Conservation (phyloP, 2,888 invertebrate genomes). For the Ormyrus rosae region DNA sequence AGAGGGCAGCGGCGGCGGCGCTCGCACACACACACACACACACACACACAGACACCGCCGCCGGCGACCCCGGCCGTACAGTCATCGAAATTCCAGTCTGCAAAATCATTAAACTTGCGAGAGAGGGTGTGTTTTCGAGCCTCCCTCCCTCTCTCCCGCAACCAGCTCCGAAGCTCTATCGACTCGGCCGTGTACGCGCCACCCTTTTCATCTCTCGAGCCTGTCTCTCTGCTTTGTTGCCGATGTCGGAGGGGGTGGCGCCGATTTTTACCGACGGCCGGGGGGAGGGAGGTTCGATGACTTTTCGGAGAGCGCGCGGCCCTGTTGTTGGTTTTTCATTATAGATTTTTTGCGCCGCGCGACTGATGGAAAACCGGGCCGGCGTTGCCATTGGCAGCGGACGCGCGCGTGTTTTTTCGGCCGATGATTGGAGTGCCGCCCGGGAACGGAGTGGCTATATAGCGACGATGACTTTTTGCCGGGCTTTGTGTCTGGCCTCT, state of each 20-base stretch:
- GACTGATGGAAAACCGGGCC: too few species aligned
- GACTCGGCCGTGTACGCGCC: constrained; percentile 33
- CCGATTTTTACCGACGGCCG: constrained; percentile 11
- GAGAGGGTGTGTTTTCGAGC: constrained; percentile 29
- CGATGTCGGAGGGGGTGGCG: neutral
- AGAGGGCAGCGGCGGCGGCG: constrained; percentile 28
- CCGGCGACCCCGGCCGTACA: constrained; percentile 56
- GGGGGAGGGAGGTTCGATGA: constrained; percentile 30
- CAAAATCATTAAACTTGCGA: constrained; percentile 74
- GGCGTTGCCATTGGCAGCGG: neutral
- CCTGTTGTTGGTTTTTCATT: neutral
- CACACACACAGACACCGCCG: too few species aligned
- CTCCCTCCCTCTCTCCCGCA: constrained; percentile 35
- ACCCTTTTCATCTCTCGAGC: constrained; percentile 47
- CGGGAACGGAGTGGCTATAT: neutral
- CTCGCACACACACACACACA: too few species aligned
- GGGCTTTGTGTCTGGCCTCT: too few species aligned
- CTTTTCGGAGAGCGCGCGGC: constrained; percentile 6
- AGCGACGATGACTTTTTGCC: neutral
- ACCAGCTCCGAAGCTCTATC: constrained; percentile 19
- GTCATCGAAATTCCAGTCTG: constrained; percentile 74
- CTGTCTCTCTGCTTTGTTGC: too few species aligned
- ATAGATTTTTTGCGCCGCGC: neutral
- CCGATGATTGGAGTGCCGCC: too few species aligned
- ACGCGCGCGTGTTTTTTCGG: neutral